Base-by-base conservation (phyloP, 2,888 invertebrate species). In the Rhyacophila evoluta region DNA sequence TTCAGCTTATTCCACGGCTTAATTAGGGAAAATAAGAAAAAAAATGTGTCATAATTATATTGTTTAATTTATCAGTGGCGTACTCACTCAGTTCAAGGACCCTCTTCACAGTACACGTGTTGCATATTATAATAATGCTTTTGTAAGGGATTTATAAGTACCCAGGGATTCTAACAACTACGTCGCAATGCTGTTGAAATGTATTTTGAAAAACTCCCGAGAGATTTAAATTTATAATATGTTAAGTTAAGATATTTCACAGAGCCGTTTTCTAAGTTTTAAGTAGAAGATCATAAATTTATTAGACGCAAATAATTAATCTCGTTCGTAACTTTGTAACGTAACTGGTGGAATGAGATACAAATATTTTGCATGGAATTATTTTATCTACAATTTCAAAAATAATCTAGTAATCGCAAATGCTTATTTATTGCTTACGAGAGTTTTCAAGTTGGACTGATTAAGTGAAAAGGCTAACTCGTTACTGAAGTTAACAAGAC, bases 231-330 rank as follows among this genome's bases (percentile, higher is more conserved):
- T 25, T 8, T n/a, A 15, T 55, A 55, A 55, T 19, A 55, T 8
- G 12, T 6, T 15, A 55, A 8, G 12, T 6, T 15, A 10, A 19
- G 55, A 55, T 55, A 55, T 55, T 19, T 25, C 0, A 19, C 19
- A 19, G 19, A 19, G 55, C 1, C 2, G 19, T 55, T 55, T 55
- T 55, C 55, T 55, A 55, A 55, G 55, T 55, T 55, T 55, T 55
- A 15, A 55, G 55, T 55, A 55, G 19, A 10, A 19, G 19, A 55
- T 55, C 55, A 55, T 55, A 55, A 55, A 55, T 55, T 55, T 55
- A 55, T 55, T 55, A 55, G 55, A 6, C 55, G 1, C 55, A 19
- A 55, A 55, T 55, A 55, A 55, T 55, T 19, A 55, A 55, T 55
- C 55, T 55, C 25, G 2, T 55, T 55, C 15, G 19, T 10, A 55